These are phyloP conservation scores for Brotula barbata DNA, from an alignment of 2,797 vertebrate genomes.

Conservation along the genomic window DNA sequence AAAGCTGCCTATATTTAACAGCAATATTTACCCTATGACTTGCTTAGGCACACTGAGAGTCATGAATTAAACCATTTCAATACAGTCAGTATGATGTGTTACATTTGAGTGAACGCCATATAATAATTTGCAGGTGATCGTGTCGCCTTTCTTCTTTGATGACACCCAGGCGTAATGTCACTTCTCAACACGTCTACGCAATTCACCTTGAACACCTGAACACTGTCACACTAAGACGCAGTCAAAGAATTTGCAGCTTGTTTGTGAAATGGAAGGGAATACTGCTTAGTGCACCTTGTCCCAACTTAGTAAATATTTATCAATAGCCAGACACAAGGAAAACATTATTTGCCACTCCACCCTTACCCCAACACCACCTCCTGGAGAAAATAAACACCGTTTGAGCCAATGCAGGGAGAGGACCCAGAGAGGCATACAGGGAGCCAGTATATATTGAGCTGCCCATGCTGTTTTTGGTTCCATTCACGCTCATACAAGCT, in stretches of 20 bases:
- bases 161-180: not conserved
- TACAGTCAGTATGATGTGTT: too few species aligned
- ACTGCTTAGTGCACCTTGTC: constrained; percentile 57
- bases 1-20: not conserved
- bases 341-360: constrained; percentile 80
- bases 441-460: constrained; percentile 70
- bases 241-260: constrained; percentile 69
- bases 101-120: not conserved
- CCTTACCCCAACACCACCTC: constrained; percentile 60
- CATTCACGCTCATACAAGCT: constrained; percentile 59
- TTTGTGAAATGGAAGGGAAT: constrained; percentile 74
- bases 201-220: constrained; percentile 1
- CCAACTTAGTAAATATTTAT: constrained; percentile 83
- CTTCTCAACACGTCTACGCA: constrained; percentile 23
- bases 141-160: not conserved
- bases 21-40: not conserved
- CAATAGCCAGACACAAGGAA: constrained; percentile 79
- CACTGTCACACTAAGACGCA: constrained; percentile 39
- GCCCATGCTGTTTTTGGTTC: constrained; percentile 52
- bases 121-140: not conserved
- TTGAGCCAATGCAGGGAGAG: constrained; percentile 73
- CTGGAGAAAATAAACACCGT: constrained; percentile 69
- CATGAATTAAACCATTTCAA: not conserved
- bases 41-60: constrained; percentile 1
- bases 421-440: constrained; percentile 73